phyloP scores from a whole-genome alignment of 2,888 invertebrate species.

The Campoplex capitator region DNA sequence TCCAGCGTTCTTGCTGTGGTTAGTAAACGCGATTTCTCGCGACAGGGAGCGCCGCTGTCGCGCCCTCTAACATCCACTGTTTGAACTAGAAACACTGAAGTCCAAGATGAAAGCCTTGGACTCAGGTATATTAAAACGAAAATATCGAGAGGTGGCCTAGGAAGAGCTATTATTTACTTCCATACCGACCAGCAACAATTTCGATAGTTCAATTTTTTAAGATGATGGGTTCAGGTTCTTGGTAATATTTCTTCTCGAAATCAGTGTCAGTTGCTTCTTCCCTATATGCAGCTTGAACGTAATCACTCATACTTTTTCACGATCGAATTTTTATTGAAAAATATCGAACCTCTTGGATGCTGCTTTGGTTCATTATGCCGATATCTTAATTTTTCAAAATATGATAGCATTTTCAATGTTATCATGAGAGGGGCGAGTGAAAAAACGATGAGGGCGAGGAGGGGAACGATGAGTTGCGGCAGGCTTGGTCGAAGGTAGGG shows the following conservation, averaged over 20 bases:
- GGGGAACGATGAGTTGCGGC: constrained; percentile 7
- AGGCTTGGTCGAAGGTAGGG: constrained; percentile 38
- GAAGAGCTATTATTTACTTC: neutral
- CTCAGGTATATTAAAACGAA: neutral
- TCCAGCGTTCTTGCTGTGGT: constrained; percentile 31
- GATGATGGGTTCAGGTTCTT: neutral
- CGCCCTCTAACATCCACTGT: constrained; percentile 62
- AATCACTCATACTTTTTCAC: neutral
- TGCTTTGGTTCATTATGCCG: neutral
- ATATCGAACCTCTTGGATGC: neutral
- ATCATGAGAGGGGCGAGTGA: constrained; percentile 42
- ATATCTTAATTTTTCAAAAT: neutral
- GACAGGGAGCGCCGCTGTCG: constrained; percentile 47
- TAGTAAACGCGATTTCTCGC: constrained; percentile 67
- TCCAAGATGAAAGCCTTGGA: neutral
- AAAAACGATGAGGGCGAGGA: constrained; percentile 11
- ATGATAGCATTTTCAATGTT: neutral
- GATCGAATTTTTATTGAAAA: neutral
- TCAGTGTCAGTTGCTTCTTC: neutral
- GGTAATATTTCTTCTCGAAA: neutral
- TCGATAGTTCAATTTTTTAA: neutral
- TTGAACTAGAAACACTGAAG: neutral
- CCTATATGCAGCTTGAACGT: neutral
- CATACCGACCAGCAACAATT: neutral
- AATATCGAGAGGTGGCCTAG: neutral